Evolutionary conservation across 2,888 invertebrate species (phyloP), one percentile per base, ranked within the genome.

Genomic region (Thereva nobilitata): DNA sequence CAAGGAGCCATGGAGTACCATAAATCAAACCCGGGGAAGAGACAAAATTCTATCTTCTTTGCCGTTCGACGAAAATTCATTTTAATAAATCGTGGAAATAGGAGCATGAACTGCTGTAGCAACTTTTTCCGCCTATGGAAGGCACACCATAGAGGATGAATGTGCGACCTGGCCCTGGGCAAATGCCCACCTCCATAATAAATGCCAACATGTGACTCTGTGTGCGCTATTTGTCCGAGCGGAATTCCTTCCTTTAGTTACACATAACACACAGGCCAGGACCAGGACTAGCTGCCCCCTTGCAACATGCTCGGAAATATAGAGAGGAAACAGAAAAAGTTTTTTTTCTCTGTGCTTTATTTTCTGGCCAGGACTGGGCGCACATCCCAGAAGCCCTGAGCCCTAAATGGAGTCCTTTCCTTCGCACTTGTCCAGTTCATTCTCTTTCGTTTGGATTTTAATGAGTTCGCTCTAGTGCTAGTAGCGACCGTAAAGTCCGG

Each of bases 171-270:
- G 41, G 61, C 50, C 50, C 6, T 40, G 61, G 50, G 61, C 61
- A 61, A 61, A 61, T 61, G 49, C 61, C 41, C 61, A 61, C 61
- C 61, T 61, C 61, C 45, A 64, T 64, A 53, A 53, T 64, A 53
- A 53, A 53, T 53, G 53, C 53, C 64, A 64, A 53, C 53, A 53
- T 53, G 38, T 53, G 64, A 64, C 45, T 53, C 53, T 53, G 53
- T 64, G 53, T 37, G 53, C 4, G 9, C 53, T 64, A 64, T 64
- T 64, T 64, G 53, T 64, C 53, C 64, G 54, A 53, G 64, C 64
- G 64, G 64, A 64, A 64, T 53, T 64, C 64, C 64, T 64, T 64
- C 64, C 64, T 54, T 40, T n/a, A 45, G 41, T 64, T 54, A 54
- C 45, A 45, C 61, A 50, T 23, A 23, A 23, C 23, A 23, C 23